Base-by-base conservation (phyloP, 2,113 vertebrate species). In the Notiomystis cincta region DNA sequence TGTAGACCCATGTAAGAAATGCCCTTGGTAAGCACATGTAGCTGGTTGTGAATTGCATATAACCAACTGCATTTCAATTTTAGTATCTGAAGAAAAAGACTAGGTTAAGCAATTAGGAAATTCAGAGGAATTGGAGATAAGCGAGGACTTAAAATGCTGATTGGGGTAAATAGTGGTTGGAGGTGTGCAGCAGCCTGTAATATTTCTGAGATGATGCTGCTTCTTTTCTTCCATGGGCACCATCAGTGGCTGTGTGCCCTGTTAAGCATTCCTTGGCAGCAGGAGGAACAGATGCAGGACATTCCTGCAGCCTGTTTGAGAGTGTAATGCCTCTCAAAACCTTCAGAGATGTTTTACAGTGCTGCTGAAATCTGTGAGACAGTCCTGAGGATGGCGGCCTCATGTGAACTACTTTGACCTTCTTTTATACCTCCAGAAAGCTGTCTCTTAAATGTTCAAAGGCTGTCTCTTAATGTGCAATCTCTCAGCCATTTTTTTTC, bases 251-350 rank as follows among this genome's bases (percentile, higher is more conserved):
- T 80, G 23, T 71, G 67, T 92, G 79, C 88, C 92, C 82, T 72
- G 22, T 61, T 80, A 88, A 82, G 48, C 75, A 88, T 95, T 97
- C 82, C 71, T 95, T 96, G 94, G 94, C 96, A 96, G 91, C 73
- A 72, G 62, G 15, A 89, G 40, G 73, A 97, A 69, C 89, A 96
- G 78, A 91, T 91, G 87, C 78, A 85, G 84, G 82, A 82, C 75
- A 77, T 94, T 94, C 42, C 78, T 90, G 78, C 75, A 94, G 79
- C 54, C 82, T 65, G 58, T 69, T 92, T 82, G 42, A 67, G 61
- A 82, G 78, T 56, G 70, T 73, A 91, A 91, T 82, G 81, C 54
- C 35, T 93, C 87, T 91, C 10, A 7, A 81, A 97, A 73, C 51
- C 86, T 90, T 86, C 83, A 81, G 82, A 95, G 88, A 82, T 35